These are phyloP conservation scores for Spongia lamella DNA, from an alignment of 37 sponge, comb jelly and placozoan species.

Conservation along the genomic window DNA sequence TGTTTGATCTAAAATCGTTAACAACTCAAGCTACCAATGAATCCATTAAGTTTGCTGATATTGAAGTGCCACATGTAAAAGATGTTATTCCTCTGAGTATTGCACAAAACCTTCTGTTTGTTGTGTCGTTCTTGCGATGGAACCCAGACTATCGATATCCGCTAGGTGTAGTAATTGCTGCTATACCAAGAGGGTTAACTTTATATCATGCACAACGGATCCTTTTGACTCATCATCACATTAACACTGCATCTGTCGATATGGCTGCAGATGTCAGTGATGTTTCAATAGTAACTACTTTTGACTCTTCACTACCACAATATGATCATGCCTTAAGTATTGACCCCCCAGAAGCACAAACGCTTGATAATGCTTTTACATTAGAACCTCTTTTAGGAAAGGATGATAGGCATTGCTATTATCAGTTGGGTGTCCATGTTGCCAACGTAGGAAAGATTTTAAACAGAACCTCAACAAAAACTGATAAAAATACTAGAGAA, in stretches of 20 bases:
- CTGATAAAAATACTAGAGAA: conserved; percentile 18
- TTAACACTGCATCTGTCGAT: conserved; percentile 2
- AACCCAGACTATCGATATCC: conserved; percentile 27
- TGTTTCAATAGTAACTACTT: not conserved
- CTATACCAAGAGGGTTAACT: conserved; percentile 28
- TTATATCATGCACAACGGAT: conserved; percentile 48
- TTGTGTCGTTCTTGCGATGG: conserved; percentile 52
- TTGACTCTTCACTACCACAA: not conserved
- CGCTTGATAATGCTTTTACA: conserved; percentile 75
- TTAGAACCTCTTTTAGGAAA: not conserved
- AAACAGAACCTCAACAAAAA: not conserved
- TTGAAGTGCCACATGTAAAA: conserved; percentile 40
- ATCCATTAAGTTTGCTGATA: not conserved
- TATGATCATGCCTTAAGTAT: conserved; percentile 64
- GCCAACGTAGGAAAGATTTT: conserved; percentile 43
- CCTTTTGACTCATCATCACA: conserved; percentile 21
- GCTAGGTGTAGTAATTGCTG: conserved; percentile 50
- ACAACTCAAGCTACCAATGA: no score
- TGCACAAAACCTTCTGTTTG: conserved; percentile 54
- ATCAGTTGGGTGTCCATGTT: conserved; percentile 65
- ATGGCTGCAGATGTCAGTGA: not conserved
- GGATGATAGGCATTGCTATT: not conserved
- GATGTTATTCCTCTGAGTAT: conserved; percentile 47
- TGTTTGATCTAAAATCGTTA: conserved; percentile 23
- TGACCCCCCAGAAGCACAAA: conserved; percentile 58